phyloP scores from a whole-genome alignment of 2,797 vertebrate genomes.

The Silurus aristotelis region DNA sequence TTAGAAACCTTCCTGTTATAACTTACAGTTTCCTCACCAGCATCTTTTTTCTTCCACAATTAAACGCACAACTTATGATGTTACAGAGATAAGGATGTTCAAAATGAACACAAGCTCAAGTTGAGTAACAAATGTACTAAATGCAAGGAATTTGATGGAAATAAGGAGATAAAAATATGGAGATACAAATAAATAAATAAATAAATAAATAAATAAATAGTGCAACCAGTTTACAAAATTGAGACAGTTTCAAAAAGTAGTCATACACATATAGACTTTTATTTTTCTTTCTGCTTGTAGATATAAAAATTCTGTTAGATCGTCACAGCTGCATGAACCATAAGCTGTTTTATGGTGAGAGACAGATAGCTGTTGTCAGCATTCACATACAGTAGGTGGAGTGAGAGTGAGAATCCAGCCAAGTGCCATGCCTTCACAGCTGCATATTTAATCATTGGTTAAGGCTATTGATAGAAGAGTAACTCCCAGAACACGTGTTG shows the following conservation, averaged over 20 bases:
- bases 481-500: constrained; percentile 40
- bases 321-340: not conserved
- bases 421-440: constrained; percentile 33
- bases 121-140: not conserved
- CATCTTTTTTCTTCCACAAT: not conserved
- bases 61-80: not conserved
- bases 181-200: no score
- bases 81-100: not conserved
- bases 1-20: not conserved
- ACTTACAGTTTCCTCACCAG: not conserved
- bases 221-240: not conserved
- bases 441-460: constrained; percentile 38
- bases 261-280: not conserved
- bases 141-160: not conserved
- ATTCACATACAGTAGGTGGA: not conserved
- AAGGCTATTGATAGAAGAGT: constrained; percentile 42
- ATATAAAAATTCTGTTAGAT: not conserved
- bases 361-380: constrained; percentile 18
- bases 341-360: constrained; percentile 11
- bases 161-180: no score
- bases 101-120: no score
- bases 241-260: not conserved
- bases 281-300: not conserved
- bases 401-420: constrained; percentile 8
- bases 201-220: not conserved